These are phyloP conservation scores for fruit fly (Drosophila melanogaster) DNA, from an alignment of 1,140 invertebrate species.

Conservation along the genomic window DNA sequence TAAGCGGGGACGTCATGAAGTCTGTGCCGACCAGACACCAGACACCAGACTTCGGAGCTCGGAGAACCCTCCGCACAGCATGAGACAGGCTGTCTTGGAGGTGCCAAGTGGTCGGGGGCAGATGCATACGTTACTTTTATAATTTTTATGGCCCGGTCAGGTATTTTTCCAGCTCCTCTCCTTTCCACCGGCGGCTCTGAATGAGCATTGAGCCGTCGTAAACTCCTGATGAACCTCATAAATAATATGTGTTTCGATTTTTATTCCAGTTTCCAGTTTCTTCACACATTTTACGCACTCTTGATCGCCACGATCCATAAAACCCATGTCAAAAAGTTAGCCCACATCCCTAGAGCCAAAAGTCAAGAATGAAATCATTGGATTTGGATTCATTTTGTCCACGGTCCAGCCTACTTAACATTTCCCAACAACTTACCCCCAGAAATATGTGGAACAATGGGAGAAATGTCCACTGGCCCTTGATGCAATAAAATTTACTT, in stretches of 20 bases:
- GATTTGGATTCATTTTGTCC: constrained; percentile 56
- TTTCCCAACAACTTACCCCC: constrained; percentile 54
- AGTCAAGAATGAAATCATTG: constrained; percentile 77
- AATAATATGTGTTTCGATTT: constrained; percentile 81
- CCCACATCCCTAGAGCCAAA: constrained; percentile 45
- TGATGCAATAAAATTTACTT: constrained; percentile 55
- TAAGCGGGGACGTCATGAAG: constrained; percentile 77
- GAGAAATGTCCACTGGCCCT: constrained; percentile 28
- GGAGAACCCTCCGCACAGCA: constrained; percentile 51
- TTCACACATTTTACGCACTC: constrained; percentile 65
- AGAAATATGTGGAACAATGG: constrained; percentile 50
- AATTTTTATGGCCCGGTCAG: constrained; percentile 69
- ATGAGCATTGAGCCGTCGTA: constrained; percentile 67
- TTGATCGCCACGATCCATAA: constrained; percentile 48
- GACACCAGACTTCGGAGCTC: not conserved
- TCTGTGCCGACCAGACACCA: constrained; percentile 57
- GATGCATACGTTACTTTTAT: constrained; percentile 72
- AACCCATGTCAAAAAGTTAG: constrained; percentile 75
- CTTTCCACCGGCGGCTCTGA: constrained; percentile 30
- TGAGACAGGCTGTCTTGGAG: constrained; percentile 49
- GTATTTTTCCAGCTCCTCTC: constrained; percentile 44
- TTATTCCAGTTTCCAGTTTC: constrained; percentile 71
- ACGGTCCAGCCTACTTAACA: constrained; percentile 58
- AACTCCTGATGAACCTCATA: constrained; percentile 82
- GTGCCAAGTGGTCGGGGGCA: constrained; percentile 37